phyloP scores from a whole-genome alignment of 2,113 vertebrate species.

The Phyllopteryx taeniolatus region DNA sequence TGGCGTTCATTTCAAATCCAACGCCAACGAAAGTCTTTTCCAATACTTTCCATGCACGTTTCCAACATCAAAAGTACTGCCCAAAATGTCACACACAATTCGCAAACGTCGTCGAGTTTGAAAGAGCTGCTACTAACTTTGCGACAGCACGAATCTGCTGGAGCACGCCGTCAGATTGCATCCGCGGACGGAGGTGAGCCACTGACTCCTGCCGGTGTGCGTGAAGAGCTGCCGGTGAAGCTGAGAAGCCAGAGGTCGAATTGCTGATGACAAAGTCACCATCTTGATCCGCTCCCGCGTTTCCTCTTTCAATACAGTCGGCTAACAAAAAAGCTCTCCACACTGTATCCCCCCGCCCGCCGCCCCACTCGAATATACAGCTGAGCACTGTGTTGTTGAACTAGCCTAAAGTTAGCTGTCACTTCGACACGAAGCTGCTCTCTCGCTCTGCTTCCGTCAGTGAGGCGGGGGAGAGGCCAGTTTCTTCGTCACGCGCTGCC shows the following conservation, averaged over 20 bases:
- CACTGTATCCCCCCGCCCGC: neutral
- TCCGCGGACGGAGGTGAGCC: slow-evolving; percentile 55
- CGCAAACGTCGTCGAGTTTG: neutral
- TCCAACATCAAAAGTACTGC: slow-evolving; percentile 34
- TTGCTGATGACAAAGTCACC: slow-evolving; percentile 55
- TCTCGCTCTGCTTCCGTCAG: slow-evolving; percentile 1
- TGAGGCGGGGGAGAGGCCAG: neutral
- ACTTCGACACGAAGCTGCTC: neutral
- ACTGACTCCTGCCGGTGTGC: slow-evolving; percentile 21
- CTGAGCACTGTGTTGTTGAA: neutral
- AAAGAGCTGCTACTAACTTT: slow-evolving; percentile 70
- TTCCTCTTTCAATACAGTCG: neutral
- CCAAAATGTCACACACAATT: neutral
- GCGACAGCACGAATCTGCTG: slow-evolving; percentile 78
- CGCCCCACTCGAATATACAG: neutral
- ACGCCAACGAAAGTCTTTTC: slow-evolving; percentile 24
- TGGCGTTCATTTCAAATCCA: slow-evolving; percentile 16
- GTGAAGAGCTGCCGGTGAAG: slow-evolving; percentile 52
- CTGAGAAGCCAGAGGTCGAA: slow-evolving; percentile 56
- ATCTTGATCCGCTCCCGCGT: slow-evolving; percentile 35
- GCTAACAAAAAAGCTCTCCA: no score
- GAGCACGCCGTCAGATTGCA: slow-evolving; percentile 83
- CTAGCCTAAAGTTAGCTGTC: slow-evolving; percentile 12
- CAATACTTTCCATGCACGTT: neutral
- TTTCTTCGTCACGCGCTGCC: neutral